Percentiles rank a stretch among this genome's conserved stretches.
These are phyloP conservation scores for Chrysolina americana DNA, from an alignment of 2,888 invertebrate species.

Conservation along the genomic window DNA sequence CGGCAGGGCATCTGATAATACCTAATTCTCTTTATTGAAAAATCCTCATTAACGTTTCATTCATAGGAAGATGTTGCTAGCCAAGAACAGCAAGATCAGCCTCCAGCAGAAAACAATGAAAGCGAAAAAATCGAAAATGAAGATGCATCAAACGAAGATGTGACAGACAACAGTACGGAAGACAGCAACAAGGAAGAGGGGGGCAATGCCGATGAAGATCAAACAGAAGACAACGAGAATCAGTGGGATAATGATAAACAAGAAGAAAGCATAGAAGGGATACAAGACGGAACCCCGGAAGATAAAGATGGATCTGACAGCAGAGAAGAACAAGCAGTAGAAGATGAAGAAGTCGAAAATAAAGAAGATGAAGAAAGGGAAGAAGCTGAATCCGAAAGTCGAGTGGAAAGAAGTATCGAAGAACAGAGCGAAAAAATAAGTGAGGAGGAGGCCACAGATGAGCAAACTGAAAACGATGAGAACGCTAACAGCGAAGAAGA, in stretches of 20 bases:
- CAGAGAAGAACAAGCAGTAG: constrained; percentile 61
- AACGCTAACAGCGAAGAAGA: constrained; percentile 14
- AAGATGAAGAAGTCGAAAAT: constrained; percentile 51
- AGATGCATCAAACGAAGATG: constrained; percentile 49
- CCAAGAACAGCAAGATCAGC: constrained; percentile 52
- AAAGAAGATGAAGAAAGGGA: constrained; percentile 53
- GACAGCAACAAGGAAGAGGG: constrained; percentile 68
- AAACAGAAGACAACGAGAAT: constrained; percentile 53
- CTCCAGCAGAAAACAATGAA: constrained; percentile 55
- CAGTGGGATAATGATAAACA: constrained; percentile 53
- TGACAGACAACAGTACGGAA: constrained; percentile 51
- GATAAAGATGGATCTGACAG: constrained; percentile 45
- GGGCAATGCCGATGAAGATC: constrained; percentile 68
- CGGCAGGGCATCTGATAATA: no score
- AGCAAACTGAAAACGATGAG: constrained; percentile 21
- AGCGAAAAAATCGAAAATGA: constrained; percentile 48
- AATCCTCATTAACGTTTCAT: constrained; percentile 46
- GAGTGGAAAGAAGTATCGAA: constrained; percentile 45
- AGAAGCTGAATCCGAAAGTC: constrained; percentile 29
- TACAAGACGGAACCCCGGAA: constrained; percentile 49
- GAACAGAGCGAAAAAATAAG: constrained; percentile 31
- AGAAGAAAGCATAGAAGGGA: constrained; percentile 34
- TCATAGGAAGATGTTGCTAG: constrained; percentile 66
- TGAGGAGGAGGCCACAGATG: constrained; percentile 47
- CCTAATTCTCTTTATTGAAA: neutral